These are phyloP conservation scores for Unio pictorum DNA, from an alignment of 2,888 invertebrate genomes.

Conservation along the genomic window DNA sequence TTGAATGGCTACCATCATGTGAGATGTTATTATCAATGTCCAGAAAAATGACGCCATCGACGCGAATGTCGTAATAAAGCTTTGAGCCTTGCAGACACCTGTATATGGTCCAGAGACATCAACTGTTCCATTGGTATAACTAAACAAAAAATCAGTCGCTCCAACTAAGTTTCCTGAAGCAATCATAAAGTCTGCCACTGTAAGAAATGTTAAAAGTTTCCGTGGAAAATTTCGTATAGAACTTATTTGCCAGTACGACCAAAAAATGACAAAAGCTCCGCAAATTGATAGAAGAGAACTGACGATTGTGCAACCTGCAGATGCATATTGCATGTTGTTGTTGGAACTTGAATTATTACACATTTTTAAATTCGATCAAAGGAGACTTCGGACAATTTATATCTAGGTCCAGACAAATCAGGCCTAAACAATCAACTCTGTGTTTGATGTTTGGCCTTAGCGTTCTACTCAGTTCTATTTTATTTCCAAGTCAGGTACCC, in stretches of 20 bases:
- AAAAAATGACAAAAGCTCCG: conserved; percentile 14
- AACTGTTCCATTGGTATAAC: too few relatives aligned
- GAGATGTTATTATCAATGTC: conserved; percentile 15
- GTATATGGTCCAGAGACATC: background rate
- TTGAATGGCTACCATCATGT: conserved; percentile 7
- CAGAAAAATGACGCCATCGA: conserved; percentile 18
- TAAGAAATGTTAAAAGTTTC: conserved; percentile 13
- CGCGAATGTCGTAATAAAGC: conserved; percentile 12
- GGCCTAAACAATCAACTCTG: too few relatives aligned
- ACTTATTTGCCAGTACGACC: conserved; percentile 4
- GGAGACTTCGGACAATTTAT: too few relatives aligned
- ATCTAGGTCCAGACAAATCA: too few relatives aligned
- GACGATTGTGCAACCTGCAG: conserved; percentile 2
- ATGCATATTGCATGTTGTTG: too few relatives aligned
- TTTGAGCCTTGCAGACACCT: conserved; percentile 15
- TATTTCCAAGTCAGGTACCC: too few relatives aligned
- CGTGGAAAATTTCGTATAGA: conserved; percentile 5
- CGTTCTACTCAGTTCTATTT: too few relatives aligned
- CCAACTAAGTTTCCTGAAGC: conserved; percentile 11
- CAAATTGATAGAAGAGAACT: conserved; percentile 11
- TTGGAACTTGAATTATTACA: too few relatives aligned
- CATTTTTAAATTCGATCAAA: too few relatives aligned
- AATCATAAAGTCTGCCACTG: conserved; percentile 12
- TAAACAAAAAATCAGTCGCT: conserved; percentile 1
- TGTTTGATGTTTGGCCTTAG: too few relatives aligned